Evolutionary conservation across 2,797 vertebrate genomes (phyloP), one percentile per base, ranked within the genome.

Genomic region (Agapornis canus): DNA sequence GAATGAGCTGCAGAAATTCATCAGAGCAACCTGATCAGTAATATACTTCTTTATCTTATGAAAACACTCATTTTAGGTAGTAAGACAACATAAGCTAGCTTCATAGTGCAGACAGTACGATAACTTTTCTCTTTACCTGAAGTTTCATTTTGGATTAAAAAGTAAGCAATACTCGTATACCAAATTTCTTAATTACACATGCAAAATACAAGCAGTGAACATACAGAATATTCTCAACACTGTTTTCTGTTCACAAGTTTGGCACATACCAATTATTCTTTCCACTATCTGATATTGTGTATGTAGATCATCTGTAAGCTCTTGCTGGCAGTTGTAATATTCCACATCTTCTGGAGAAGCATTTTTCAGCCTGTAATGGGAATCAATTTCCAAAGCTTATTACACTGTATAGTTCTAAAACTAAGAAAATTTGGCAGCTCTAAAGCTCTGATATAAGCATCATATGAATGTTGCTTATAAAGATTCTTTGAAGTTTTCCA

Each of bases 271-370:
- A 96, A 99, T 99, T 96, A 99, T 99, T 96, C 99, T 98, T 95
- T 99, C 99, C 80, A 99, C 99, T 83, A 99, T 98, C 95, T 99
- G 99, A 97, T 99, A 99, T 48, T 99, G 99, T 95, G 99, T 99
- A 97, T 99, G 99, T 21, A 99, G 98, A 95, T 99, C 99, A 95
- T 99, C 99, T 96, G 99, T 99, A 89, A 99, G 97, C 64, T 99
- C 99, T 90, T 99, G 99, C 72, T 99, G 99, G 94, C 99, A 99
- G 94, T 99, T 99, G 43, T 99, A 98, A 98, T 99, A 99, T 91
- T 99, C 99, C 45, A 99, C 98, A 97, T 99, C 99, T 97, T 99
- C 99, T 40, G 99, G 99, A 84, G 99, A 99, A 75, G 99, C 99
- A 1, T 98, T 92, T 98, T 99, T 99, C 94, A 99, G 97, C 99